These are phyloP conservation scores for Leucopsar rothschildi DNA, from an alignment of 2,113 vertebrate species.

Conservation along the genomic window DNA sequence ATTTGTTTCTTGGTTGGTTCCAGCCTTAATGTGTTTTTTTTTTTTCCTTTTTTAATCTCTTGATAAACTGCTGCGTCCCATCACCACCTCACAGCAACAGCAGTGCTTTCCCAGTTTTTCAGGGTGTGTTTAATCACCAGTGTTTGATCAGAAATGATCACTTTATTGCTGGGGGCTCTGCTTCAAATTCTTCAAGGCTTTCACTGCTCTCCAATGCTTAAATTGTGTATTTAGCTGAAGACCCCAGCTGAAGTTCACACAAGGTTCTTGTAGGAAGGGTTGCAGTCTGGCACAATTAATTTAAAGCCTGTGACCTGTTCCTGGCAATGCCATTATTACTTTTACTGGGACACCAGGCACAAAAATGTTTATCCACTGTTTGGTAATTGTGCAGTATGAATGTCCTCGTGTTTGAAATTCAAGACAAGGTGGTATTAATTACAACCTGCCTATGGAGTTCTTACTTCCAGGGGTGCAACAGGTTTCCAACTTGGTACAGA, in stretches of 20 bases:
- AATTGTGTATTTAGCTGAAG: neutral
- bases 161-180: neutral
- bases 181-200: neutral
- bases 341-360: neutral
- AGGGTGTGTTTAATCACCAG: neutral
- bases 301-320: neutral
- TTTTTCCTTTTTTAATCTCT: neutral
- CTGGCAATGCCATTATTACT: neutral
- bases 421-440: neutral
- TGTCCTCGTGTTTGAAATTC: neutral
- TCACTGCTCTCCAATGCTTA: rapidly evolving
- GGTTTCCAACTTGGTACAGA: neutral
- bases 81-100: neutral
- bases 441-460: neutral
- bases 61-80: neutral
- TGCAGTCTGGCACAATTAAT: neutral
- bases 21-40: rapidly evolving
- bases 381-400: neutral
- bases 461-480: neutral
- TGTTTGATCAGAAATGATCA: neutral
- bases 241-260: neutral
- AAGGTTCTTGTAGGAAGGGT: neutral
- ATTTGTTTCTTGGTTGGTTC: neutral
- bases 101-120: neutral
- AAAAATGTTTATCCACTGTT: neutral